Base-by-base conservation (phyloP, 2,113 vertebrate species). In the Atrichornis clamosus region DNA sequence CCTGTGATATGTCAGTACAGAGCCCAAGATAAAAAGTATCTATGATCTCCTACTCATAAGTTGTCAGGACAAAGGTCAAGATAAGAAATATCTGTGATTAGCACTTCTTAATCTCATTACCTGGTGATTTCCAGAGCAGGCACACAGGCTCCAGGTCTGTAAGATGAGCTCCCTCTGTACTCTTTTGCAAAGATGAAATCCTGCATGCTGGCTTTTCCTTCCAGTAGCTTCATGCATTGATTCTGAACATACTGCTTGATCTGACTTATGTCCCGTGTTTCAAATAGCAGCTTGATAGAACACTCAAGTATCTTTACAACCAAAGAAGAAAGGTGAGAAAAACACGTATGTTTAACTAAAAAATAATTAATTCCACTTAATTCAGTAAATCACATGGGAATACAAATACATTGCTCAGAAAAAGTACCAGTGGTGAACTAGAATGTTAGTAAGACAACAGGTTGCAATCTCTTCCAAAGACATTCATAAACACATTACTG, bases 141-240 rank as follows among this genome's bases (percentile, higher is more conserved):
- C 27, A 99, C 98, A 77, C 99, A 99, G 63, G 99, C 98, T 60
- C 99, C 99, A 5, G 99, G 99, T 49, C 91, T 98, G 85, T 99
- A 99, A 11, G 99, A 98, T 87, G 90, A 97, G 50, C 98, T 99
- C 92, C 99, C 99, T 87, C 99, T 98, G 97, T 99, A 99, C 96
- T 99, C 99, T 94, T 99, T 99, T 62, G 99, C 99, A 68, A 99
- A 99, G 91, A 99, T 99, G 37, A 99, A 98, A 91, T 99, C 99
- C 96, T 99, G 99, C 97, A 99, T 98, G 97, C 98, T 99, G 97
- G 99, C 99, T 84, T 98, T 98, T 84, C 98, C 99, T 84, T 99
- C 99, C 84, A 99, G 94, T 84, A 99, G 97, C 95, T 99, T 99
- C 96, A 98, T 94, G 91, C 99, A 99, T 93, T 99, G 99, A 73